Conservation (phyloP, 2,797 vertebrate species). For the Picus viridis region DNA sequence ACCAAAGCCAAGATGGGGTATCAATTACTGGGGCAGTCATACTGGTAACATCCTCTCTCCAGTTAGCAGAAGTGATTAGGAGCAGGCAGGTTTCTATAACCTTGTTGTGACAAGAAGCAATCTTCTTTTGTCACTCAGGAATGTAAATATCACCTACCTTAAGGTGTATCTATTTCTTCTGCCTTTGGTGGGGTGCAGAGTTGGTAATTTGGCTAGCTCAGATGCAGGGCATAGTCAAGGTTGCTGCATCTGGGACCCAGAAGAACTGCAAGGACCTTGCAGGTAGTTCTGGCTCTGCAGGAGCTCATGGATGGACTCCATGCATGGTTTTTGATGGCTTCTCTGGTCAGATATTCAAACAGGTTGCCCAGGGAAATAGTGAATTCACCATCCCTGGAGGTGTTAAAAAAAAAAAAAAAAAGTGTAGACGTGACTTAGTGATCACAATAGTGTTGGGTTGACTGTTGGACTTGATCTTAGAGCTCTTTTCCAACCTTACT, state of each 20-base stretch:
- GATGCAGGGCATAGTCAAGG: neutral
- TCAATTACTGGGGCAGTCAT: neutral
- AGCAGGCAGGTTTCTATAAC: neutral
- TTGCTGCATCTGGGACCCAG: neutral
- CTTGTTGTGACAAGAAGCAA: slow-evolving; percentile 21
- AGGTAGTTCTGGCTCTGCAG: neutral
- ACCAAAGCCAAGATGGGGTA: neutral
- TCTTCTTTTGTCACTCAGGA: neutral
- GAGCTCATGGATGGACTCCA: neutral
- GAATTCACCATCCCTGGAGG: too few species aligned
- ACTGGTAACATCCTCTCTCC: neutral
- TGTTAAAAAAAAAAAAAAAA: too few species aligned
- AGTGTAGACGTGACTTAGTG: too few species aligned
- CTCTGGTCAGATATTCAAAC: too few species aligned
- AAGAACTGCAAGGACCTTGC: neutral
- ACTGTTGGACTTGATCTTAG: too few species aligned
- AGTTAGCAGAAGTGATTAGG: neutral
- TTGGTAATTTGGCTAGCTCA: neutral
- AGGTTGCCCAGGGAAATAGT: too few species aligned
- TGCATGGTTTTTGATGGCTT: neutral
- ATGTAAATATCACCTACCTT: neutral
- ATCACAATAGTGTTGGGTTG: too few species aligned
- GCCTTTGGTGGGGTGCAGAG: neutral
- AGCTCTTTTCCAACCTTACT: too few species aligned
- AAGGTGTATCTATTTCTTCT: neutral